A percentile compares a stretch with the other conserved stretches of the same genome.
phyloP scores from a whole-genome alignment of 2,797 vertebrate species.

The Crocidura indochinensis region DNA sequence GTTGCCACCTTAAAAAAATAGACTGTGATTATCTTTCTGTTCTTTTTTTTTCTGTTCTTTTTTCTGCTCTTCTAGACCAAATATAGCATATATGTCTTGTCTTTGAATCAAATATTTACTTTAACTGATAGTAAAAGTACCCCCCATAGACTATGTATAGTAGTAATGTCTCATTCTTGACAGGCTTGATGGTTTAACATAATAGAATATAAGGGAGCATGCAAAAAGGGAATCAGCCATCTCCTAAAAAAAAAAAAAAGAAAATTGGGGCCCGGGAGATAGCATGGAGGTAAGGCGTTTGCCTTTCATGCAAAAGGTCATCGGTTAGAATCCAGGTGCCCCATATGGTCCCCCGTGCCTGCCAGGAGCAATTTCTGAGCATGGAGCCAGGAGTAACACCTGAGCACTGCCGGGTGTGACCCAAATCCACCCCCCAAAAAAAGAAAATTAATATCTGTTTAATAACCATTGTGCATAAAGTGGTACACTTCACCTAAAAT shows the following conservation, averaged over 20 bases:
- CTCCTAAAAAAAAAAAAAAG: constrained; percentile 30
- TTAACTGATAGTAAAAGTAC: constrained; percentile 82
- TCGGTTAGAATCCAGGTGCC: no score
- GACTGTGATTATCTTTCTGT: constrained; percentile 78
- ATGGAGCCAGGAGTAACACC: no score
- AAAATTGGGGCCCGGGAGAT: no score
- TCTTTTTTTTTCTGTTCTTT: constrained; percentile 82
- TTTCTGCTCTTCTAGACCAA: constrained; percentile 81
- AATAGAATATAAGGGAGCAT: constrained; percentile 52
- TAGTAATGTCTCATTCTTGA: constrained; percentile 71
- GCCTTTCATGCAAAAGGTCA: no score
- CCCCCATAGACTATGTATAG: constrained; percentile 67
- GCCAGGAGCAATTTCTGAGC: no score
- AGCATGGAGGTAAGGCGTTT: no score
- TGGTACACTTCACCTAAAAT: constrained; percentile 73
- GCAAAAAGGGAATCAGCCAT: constrained; percentile 45
- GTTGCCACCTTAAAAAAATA: constrained; percentile 83
- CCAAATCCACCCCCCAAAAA: no score
- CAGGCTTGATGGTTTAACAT: constrained; percentile 73
- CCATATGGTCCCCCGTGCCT: no score
- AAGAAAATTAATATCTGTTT: constrained; percentile 66
- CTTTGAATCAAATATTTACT: constrained; percentile 84
- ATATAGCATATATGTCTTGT: constrained; percentile 84
- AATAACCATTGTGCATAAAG: constrained; percentile 75
- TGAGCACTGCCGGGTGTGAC: no score